Evolutionary conservation across 2,888 invertebrate species (phyloP), one percentile per base, ranked within the genome.

Genomic region (Acleris sparsana): DNA sequence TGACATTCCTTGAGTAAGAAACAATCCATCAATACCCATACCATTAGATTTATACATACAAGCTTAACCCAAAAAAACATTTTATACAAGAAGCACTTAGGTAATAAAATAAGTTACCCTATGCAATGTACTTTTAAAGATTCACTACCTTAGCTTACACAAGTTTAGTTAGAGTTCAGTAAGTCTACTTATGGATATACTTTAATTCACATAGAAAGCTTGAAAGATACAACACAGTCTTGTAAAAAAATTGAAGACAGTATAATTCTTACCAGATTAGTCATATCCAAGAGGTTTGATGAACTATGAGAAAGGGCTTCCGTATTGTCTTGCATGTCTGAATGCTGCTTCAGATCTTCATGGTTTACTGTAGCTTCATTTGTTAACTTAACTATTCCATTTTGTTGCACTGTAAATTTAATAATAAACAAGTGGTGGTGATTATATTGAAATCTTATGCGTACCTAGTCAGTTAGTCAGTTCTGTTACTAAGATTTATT

Each of bases 211-310:
- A 18, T 2, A 49, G 48, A 44, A 44, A n/a, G n/a, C n/a, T n/a
- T n/a, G n/a, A n/a, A n/a, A 16, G 9, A 5, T 16, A 13, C n/a
- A 49, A 20, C 7, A 17, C 3, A 17, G 43, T n/a, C 9, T 17
- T 18, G 4, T 29, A 44, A 59, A 60, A 13, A 60, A 11, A 49
- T 3, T 18, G 13, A 62, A 62, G 13, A 39, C 39, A 39, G 1
- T 13, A 1, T 39, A 39, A 39, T 13, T 39, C 11, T 84, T 81
- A 88, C 92, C 83, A 92, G 87, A 75, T 87, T 89, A 51, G 87
- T 87, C 75, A 90, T 87, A 67, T 91, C 91, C 63, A 86, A 77
- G 57, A 89, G 83, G 68, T 85, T 89, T 69, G 86, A 82, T 70
- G 87, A 85, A 69, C 87, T 83, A 70, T 88, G 85, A 61, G 88